Evolutionary conservation across 2,113 vertebrate species (phyloP).

Genomic region (Poecilia latipinna): DNA sequence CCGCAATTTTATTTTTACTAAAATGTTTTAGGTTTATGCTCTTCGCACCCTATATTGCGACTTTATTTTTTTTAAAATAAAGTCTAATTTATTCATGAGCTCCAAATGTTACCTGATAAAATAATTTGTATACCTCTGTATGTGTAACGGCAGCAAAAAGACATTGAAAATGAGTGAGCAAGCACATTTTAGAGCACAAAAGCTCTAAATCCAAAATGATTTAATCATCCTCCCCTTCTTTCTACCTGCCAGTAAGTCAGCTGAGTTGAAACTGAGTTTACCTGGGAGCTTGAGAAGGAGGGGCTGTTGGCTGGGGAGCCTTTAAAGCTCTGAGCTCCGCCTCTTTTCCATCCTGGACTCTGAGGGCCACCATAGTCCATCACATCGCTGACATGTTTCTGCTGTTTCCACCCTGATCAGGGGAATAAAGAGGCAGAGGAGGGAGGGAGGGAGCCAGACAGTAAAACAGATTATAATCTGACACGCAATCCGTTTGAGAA

Average conservation of each 20-base stretch:
- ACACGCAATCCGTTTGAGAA: slow-evolving; percentile 12
- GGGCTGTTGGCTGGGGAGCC: slow-evolving; percentile 30
- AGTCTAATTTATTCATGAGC: not conserved
- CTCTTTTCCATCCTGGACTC: slow-evolving; percentile 69
- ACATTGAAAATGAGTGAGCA: not conserved
- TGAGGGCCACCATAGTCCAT: slow-evolving; percentile 54
- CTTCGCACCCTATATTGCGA: not conserved
- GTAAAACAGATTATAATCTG: slow-evolving; percentile 42
- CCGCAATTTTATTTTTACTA: not conserved
- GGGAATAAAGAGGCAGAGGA: slow-evolving; percentile 9
- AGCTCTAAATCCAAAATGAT: not conserved
- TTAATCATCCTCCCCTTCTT: not conserved
- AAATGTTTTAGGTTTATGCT: not conserved
- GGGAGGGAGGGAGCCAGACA: slow-evolving; percentile 15
- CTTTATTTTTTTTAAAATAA: not conserved
- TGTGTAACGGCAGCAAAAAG: not conserved
- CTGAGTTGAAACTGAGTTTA: slow-evolving; percentile 29
- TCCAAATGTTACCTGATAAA: not conserved
- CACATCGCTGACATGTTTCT: slow-evolving; percentile 81
- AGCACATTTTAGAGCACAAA: not conserved
- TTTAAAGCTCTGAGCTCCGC: slow-evolving; percentile 56
- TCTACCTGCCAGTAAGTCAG: not conserved
- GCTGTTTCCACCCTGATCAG: slow-evolving; percentile 64
- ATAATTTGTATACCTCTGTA: not conserved
- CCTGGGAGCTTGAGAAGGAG: slow-evolving; percentile 60